These are phyloP conservation scores for Agonopterix alstromeriana DNA, from an alignment of 2,888 invertebrate genomes.

Conservation along the genomic window DNA sequence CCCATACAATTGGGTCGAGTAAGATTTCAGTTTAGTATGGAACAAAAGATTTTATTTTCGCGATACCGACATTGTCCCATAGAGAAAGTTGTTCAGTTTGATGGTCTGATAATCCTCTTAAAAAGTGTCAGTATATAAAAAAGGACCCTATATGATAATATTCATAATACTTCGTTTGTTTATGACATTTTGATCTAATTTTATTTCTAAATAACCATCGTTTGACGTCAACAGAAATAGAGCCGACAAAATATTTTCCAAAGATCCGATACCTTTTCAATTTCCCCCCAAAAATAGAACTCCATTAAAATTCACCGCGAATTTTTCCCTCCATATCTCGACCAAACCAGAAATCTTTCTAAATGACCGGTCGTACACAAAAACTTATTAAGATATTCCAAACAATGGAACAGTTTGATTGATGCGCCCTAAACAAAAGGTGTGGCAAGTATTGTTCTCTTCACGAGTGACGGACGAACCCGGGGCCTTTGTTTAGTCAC, in stretches of 20 bases:
- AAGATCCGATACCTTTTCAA: constrained; percentile 21
- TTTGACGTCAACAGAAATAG: no score
- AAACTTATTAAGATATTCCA: constrained; percentile 72
- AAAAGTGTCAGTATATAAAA: no score
- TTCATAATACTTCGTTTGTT: no score
- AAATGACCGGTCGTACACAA: constrained; percentile 68
- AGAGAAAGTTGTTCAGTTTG: no score
- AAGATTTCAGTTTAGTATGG: no score
- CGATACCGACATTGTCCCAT: no score
- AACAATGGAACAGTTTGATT: constrained; percentile 63
- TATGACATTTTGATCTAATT: no score
- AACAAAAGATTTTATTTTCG: no score
- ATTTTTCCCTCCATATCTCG: constrained; percentile 30
- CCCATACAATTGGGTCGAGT: no score
- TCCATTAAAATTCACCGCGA: constrained; percentile 47
- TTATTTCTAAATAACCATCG: no score
- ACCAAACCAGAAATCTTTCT: constrained; percentile 61
- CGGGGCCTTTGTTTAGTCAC: constrained; percentile 34
- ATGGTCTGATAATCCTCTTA: no score
- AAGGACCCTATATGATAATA: no score
- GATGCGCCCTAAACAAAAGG: constrained; percentile 67
- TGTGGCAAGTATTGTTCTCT: constrained; percentile 47
- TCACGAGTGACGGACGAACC: constrained; percentile 28
- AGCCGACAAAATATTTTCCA: background rate
- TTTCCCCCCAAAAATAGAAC: constrained; percentile 27